Evolutionary conservation across 2,888 invertebrate genomes (phyloP), one percentile per base, ranked within the genome.

Genomic region (Megamerina dolium): DNA sequence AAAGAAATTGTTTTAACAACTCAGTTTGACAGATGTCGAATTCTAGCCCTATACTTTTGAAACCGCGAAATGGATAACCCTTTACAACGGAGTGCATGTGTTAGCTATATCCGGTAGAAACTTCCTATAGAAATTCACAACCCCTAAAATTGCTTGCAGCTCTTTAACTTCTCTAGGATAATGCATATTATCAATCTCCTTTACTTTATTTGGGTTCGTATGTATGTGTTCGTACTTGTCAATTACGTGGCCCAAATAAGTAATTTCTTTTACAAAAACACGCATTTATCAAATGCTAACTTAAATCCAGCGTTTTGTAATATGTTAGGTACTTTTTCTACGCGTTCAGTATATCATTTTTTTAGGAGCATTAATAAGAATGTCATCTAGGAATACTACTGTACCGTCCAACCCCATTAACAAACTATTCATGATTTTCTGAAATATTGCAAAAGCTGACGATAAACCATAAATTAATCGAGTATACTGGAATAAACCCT

Each of bases 361-460:
- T 35, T 40, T 44, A 16, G 37, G 16, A 2, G 44, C 48, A 17
- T 39, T 48, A 17, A 50, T 46, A 4, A 63, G 41, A 19, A 59
- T 55, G 37, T 67, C 64, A 41, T 64, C 64, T n/a, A 51, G 38
- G 32, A 49, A 51, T 4, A 49, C 48, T 1, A 49, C 21, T 43
- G n/a, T n/a, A n/a, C n/a, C n/a, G n/a, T n/a, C n/a, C n/a, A n/a
- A n/a, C n/a, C n/a, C n/a, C n/a, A n/a, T 43, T 17, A 65, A 48
- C 20, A 63, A 43, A 20, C 57, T 53, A 41, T 66, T 63, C 41
- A 65, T 52, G 8, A 54, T 50, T 47, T 51, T 49, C 40, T 66
- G 63, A 51, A 65, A 68, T 50, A 66, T 64, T 9, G 63, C 57
- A n/a, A 63, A 59, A 3, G 64, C 63, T 13, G 64, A 61, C 20